Conservation (phyloP, 2,797 vertebrate genomes). For the Notolepis coatsorum region DNA sequence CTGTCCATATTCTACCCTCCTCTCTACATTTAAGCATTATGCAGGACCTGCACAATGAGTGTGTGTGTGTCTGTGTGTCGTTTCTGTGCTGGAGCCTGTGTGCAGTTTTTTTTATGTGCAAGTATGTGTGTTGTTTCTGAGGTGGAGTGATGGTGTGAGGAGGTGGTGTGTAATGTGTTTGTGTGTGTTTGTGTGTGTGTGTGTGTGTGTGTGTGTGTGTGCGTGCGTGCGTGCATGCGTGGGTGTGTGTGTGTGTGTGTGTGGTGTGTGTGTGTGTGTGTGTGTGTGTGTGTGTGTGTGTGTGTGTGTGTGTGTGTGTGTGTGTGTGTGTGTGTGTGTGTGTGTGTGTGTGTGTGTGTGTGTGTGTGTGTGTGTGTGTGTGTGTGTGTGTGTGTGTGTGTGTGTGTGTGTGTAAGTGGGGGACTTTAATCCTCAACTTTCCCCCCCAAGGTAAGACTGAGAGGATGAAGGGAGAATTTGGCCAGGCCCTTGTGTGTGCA, state of each 20-base stretch:
- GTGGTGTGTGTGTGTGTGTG: slow-evolving; percentile 17
- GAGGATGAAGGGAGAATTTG: slow-evolving; percentile 82
- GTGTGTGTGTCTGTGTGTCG: no score
- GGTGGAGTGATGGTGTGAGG: no score
- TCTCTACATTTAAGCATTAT: no score
- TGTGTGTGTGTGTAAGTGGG: slow-evolving; percentile 11
- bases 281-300: neutral
- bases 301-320: slow-evolving; percentile 12
- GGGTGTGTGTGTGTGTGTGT: no score
- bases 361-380: slow-evolving; percentile 20
- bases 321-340: slow-evolving; percentile 27
- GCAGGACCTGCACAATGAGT: no score
- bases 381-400: neutral
- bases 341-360: slow-evolving; percentile 20
- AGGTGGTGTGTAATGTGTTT: no score
- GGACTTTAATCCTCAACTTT: slow-evolving; percentile 89
- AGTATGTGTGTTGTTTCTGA: neutral
- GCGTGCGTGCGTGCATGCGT: slow-evolving; percentile 21
- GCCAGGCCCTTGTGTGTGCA: slow-evolving; percentile 52
- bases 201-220: no score
- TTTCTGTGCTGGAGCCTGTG: neutral
- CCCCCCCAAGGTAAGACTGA: slow-evolving; percentile 88
- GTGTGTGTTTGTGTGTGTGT: no score
- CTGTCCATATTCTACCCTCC: no score
- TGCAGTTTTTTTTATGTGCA: slow-evolving; percentile 11